A percentile compares a stretch with the other conserved stretches of the same genome.
Evolutionary conservation across 1,140 invertebrate genomes (phyloP).

Genomic region (Lordiphosa stackelbergi): DNA sequence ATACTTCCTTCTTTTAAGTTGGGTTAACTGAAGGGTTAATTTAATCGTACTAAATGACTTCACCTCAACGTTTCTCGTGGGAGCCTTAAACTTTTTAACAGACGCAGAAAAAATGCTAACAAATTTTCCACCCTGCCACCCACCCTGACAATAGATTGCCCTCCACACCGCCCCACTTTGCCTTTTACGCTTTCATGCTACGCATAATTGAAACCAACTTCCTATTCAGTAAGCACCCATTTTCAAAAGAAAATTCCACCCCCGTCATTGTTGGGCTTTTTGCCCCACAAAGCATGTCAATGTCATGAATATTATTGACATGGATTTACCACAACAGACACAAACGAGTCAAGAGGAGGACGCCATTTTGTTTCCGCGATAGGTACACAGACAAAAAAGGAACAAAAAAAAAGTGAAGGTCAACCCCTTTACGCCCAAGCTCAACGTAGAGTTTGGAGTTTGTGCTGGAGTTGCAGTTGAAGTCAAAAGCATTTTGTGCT

Average conservation of each 20-base stretch:
- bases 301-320: constrained; percentile 73
- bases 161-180: constrained; percentile 4
- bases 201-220: constrained; percentile 66
- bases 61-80: too few relatives aligned
- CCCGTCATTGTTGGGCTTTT: constrained; percentile 16
- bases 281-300: constrained; percentile 69
- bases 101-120: not conserved
- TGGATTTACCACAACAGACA: constrained; percentile 44
- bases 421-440: constrained; percentile 51
- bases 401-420: constrained; percentile 45
- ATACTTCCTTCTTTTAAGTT: too few relatives aligned
- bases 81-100: too few relatives aligned
- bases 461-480: constrained; percentile 46
- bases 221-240: constrained; percentile 48
- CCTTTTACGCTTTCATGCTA: constrained; percentile 50
- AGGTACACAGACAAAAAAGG: constrained; percentile 1
- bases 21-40: too few relatives aligned
- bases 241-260: constrained; percentile 10
- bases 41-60: too few relatives aligned
- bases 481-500: constrained; percentile 46
- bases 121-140: not conserved
- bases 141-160: not conserved
- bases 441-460: constrained; percentile 13
- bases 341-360: constrained; percentile 7
- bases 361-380: constrained; percentile 51